A percentile compares a stretch with the other conserved stretches of the same genome.
phyloP scores from a whole-genome alignment of 2,888 invertebrate genomes.

The Drosophila mimica region DNA sequence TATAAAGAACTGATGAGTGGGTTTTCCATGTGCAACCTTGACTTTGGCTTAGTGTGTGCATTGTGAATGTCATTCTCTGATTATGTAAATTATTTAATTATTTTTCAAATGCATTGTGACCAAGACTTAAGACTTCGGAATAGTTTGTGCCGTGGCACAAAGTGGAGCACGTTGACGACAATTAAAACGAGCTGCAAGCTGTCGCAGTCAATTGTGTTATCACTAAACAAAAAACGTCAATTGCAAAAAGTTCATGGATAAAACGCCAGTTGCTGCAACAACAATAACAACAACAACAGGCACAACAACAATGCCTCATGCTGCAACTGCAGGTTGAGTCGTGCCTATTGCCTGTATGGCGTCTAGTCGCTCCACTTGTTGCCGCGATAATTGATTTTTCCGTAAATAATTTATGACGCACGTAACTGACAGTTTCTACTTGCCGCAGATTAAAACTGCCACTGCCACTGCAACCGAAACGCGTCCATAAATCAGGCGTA shows the following conservation, averaged over 20 bases:
- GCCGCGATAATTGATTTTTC: slow-evolving; percentile 77
- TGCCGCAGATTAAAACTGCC: slow-evolving; percentile 71
- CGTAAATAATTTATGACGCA: slow-evolving; percentile 80
- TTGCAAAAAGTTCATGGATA: slow-evolving; percentile 74
- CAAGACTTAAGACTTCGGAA: slow-evolving; percentile 16
- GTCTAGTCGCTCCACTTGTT: slow-evolving; percentile 48
- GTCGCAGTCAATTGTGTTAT: slow-evolving; percentile 61
- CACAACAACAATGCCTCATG: slow-evolving; percentile 35
- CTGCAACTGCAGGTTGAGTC: slow-evolving; percentile 10
- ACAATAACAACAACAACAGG: slow-evolving; percentile 25
- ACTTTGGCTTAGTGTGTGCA: slow-evolving; percentile 62
- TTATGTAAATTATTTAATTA: slow-evolving; percentile 47
- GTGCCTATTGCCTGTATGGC: slow-evolving; percentile 4
- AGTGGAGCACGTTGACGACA: slow-evolving; percentile 50
- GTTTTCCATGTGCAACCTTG: slow-evolving; percentile 54
- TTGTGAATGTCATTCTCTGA: slow-evolving; percentile 40
- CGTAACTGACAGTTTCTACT: slow-evolving; percentile 69
- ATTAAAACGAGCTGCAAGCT: slow-evolving; percentile 49
- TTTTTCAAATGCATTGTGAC: slow-evolving; percentile 23
- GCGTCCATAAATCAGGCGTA: slow-evolving; percentile 69
- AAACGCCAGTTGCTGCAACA: slow-evolving; percentile 31
- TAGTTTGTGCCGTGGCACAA: not conserved
- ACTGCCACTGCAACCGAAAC: slow-evolving; percentile 50
- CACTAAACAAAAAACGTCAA: slow-evolving; percentile 48
- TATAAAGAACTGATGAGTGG: slow-evolving; percentile 20